A percentile compares a stretch with the other conserved stretches of the same genome.
phyloP scores from a whole-genome alignment of 1,140 invertebrate genomes.

The Musca domestica region DNA sequence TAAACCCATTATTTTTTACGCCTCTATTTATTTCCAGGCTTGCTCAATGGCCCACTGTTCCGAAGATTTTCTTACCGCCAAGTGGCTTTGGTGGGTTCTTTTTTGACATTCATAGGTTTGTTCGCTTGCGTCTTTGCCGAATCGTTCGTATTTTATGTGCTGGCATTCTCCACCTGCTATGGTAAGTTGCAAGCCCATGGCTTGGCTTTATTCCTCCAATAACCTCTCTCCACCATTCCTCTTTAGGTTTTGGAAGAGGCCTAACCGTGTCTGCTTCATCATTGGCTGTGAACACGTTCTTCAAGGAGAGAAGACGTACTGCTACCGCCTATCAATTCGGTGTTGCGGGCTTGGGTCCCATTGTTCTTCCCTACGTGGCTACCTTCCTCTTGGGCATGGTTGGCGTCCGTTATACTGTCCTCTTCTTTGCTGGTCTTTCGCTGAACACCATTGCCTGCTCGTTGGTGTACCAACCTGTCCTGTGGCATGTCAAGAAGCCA shows the following conservation, averaged over 20 bases:
- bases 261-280: conserved; percentile 62
- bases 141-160: conserved; percentile 59
- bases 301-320: conserved; percentile 59
- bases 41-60: conserved; percentile 66
- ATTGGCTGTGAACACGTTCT: conserved; percentile 63
- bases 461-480: conserved; percentile 64
- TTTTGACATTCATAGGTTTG: conserved; percentile 60
- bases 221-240: conserved; percentile 5
- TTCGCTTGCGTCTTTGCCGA: conserved; percentile 59
- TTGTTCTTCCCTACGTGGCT: conserved; percentile 59
- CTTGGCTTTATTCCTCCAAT: background rate
- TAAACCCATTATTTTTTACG: too few species aligned
- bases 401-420: conserved; percentile 58
- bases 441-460: conserved; percentile 61
- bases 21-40: conserved; percentile 46
- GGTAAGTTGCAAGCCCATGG: conserved; percentile 43
- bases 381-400: conserved; percentile 57
- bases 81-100: conserved; percentile 60
- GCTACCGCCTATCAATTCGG: conserved; percentile 62
- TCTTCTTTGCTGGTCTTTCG: conserved; percentile 60
- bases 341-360: conserved; percentile 60
- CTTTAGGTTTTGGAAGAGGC: conserved; percentile 63
- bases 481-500: conserved; percentile 60
- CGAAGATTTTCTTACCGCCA: conserved; percentile 63
- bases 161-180: conserved; percentile 63